These are phyloP conservation scores for Sinopyrophorus schimmeli DNA, from an alignment of 2,888 invertebrate species.

Conservation along the genomic window DNA sequence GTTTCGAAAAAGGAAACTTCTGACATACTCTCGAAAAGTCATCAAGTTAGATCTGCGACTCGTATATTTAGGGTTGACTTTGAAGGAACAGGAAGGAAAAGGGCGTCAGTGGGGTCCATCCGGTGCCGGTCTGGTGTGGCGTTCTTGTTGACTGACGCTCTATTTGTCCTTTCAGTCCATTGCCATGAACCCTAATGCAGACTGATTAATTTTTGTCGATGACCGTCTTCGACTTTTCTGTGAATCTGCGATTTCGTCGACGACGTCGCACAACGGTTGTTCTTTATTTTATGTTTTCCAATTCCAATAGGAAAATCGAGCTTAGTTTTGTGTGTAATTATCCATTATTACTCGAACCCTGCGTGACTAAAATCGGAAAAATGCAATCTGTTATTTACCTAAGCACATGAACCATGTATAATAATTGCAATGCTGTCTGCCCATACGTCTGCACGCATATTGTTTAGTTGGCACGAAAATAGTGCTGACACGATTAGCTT, in stretches of 20 bases:
- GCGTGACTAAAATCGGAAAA: constrained; percentile 50
- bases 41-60: constrained; percentile 14
- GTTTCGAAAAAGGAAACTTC: constrained; percentile 22
- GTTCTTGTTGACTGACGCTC: constrained; percentile 49
- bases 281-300: constrained; percentile 14
- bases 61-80: constrained; percentile 23
- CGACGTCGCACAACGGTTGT: not conserved
- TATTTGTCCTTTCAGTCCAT: constrained; percentile 49
- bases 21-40: constrained; percentile 15
- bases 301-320: constrained; percentile 39
- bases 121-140: constrained; percentile 44
- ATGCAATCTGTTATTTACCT: constrained; percentile 46
- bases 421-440: constrained; percentile 51
- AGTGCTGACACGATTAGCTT: constrained; percentile 21
- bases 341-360: constrained; percentile 44
- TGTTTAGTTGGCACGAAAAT: constrained; percentile 39
- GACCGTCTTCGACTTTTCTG: constrained; percentile 5
- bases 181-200: constrained; percentile 39
- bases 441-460: constrained; percentile 52
- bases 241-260: not conserved
- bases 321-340: constrained; percentile 50
- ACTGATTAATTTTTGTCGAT: constrained; percentile 41
- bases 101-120: constrained; percentile 37
- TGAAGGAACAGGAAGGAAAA: constrained; percentile 29
- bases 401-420: constrained; percentile 50